phyloP scores from a whole-genome alignment of 92 coral and sea anemone genomes.

The Ricordea florida region DNA sequence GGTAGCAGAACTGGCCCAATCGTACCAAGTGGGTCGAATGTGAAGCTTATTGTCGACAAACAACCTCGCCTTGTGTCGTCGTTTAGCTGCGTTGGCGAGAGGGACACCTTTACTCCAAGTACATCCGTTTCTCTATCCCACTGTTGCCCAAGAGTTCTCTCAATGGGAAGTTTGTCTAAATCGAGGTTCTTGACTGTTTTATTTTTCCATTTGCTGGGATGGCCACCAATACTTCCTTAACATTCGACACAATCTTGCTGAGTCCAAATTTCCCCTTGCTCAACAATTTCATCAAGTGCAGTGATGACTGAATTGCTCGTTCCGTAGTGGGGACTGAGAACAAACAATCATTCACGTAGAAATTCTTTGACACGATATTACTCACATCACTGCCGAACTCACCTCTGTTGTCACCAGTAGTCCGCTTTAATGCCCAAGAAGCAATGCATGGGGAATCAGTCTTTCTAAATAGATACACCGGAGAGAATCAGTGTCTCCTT shows the following conservation, averaged over 20 bases:
- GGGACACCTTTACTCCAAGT: slow-evolving; percentile 19
- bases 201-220: slow-evolving; percentile 53
- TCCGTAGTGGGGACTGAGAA: slow-evolving; percentile 35
- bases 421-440: slow-evolving; percentile 35
- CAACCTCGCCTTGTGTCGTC: slow-evolving; percentile 47
- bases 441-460: slow-evolving; percentile 55
- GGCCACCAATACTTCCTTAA: slow-evolving; percentile 17
- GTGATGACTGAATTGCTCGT: slow-evolving; percentile 15
- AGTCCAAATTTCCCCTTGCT: slow-evolving; percentile 52
- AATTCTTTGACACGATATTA: slow-evolving; percentile 14
- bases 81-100: not conserved
- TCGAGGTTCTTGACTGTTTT: slow-evolving; percentile 45
- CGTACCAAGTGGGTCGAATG: slow-evolving; percentile 35
- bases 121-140: slow-evolving; percentile 45
- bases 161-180: slow-evolving; percentile 39
- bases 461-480: slow-evolving; percentile 50
- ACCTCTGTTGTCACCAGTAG: slow-evolving; percentile 13
- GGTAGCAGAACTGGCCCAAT: slow-evolving; percentile 31
- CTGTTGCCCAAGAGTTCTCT: slow-evolving; percentile 53
- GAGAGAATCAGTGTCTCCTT: slow-evolving; percentile 35
- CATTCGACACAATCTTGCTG: slow-evolving; percentile 55
- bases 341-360: slow-evolving; percentile 49
- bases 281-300: slow-evolving; percentile 30
- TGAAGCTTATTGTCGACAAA: slow-evolving; percentile 24
- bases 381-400: slow-evolving; percentile 41